phyloP scores from a whole-genome alignment of 2,113 vertebrate genomes.

The Scortum barcoo region DNA sequence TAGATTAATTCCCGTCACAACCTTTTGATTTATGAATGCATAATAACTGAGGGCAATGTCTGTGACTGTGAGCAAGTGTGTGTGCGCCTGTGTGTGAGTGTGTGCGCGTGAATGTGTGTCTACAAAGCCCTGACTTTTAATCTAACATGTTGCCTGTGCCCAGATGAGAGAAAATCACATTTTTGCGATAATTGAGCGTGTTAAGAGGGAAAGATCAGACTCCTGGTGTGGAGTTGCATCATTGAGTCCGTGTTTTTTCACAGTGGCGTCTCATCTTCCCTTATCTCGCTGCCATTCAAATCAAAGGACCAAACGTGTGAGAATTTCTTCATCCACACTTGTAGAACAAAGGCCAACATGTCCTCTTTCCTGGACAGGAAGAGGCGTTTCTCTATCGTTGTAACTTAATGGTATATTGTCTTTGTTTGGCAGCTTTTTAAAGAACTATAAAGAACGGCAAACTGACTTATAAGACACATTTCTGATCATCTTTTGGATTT shows the following conservation, averaged over 20 bases:
- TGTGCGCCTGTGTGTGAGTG: slow-evolving; percentile 12
- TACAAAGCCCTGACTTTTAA: slow-evolving; percentile 60
- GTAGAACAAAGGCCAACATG: slow-evolving; percentile 40
- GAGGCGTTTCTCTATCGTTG: background rate
- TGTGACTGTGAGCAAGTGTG: slow-evolving; percentile 39
- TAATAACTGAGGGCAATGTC: slow-evolving; percentile 71
- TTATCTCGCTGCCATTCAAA: slow-evolving; percentile 50
- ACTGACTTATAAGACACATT: background rate
- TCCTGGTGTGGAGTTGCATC: slow-evolving; percentile 51
- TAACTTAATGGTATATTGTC: background rate
- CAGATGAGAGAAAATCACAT: slow-evolving; percentile 59
- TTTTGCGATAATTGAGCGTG: slow-evolving; percentile 61
- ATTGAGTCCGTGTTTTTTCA: slow-evolving; percentile 29
- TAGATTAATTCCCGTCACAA: slow-evolving; percentile 79
- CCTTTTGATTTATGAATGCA: slow-evolving; percentile 79
- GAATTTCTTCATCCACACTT: slow-evolving; percentile 13
- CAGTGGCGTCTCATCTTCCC: slow-evolving; percentile 45
- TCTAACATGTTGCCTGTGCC: slow-evolving; percentile 60
- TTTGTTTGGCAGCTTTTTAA: background rate
- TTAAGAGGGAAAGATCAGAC: slow-evolving; percentile 57
- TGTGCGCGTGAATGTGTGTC: slow-evolving; percentile 6
- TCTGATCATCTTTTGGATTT: slow-evolving; percentile 3
- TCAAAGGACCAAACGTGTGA: slow-evolving; percentile 17
- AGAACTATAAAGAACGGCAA: background rate
- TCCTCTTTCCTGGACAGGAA: slow-evolving; percentile 21